Evolutionary conservation across 2,113 vertebrate genomes (phyloP), one percentile per base, ranked within the genome.

Genomic region (Corythornis madagascariensis): DNA sequence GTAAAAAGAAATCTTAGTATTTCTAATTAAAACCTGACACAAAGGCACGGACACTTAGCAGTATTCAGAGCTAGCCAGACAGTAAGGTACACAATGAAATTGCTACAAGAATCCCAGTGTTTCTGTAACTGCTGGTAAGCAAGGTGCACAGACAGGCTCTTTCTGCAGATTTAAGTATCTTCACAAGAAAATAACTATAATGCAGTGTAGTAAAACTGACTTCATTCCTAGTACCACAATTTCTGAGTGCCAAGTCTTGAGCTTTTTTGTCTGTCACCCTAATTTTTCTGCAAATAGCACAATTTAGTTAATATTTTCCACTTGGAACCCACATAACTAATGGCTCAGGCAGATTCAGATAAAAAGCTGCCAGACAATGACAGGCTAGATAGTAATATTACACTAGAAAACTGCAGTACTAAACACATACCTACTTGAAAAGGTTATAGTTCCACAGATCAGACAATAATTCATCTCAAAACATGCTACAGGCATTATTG

Each of bases 291-390:
- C 67, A 90, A 93, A 84, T 55, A 87, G 78, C 80, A 63, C 77
- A 63, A 83, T 63, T 52, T 48, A 66, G 81, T 95, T 94, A 87
- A 82, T 95, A 72, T 79, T 96, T 96, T 95, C 83, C 71, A 66
- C 71, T 87, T 16, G 20, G 74, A 87, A 81, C 83, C 82, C 38
- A 59, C 59, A 17, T 70, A 71, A 38, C 11, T 47, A 59, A 11
- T 1, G 9, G 50, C 42, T 89, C 0, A 9, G 59, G 8, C 50
- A 69, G 76, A 47, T 93, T 88, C 69, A 86, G 42, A 48, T 81
- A 66, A 90, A 90, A 69, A 0, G 8, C 73, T 94, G 69, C 56
- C 65, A 89, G 63, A 78, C 63, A 72, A 29, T 0, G 0, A 53
- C 86, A 53, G 75, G n/a, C 66, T 78, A n/a, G 53, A 31, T 40